Base-by-base conservation (phyloP, 2,113 vertebrate species). In the Chaetodon auriga region DNA sequence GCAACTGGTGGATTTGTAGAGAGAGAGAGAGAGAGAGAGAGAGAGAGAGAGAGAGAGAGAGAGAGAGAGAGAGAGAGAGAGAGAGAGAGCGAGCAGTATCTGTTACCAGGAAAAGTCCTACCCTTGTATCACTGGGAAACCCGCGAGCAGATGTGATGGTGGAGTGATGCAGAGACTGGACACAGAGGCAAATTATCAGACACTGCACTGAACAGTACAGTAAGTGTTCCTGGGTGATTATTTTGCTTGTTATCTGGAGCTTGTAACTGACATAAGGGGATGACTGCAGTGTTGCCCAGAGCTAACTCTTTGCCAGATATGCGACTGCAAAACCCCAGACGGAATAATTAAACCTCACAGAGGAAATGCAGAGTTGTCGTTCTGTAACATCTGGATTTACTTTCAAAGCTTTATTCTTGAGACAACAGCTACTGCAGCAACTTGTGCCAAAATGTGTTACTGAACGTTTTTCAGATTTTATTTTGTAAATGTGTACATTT, bases 111-210 rank as follows among this genome's bases (percentile, higher is more conserved):
- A 83, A 88, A 89, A 92, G 81, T 92, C 84, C 81, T 84, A 41
- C 36, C 10, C 46, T 43, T 68, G 72, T 85, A 57, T 83, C 82
- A 86, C 60, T 30, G 79, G 76, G 82, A 88, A 83, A 86, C 75
- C 78, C 13, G 45, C 23, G 1, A 74, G 80, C 85, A 84, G 87
- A 85, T 84, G 87, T 82, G 81, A 70, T 48, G 84, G 41, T 30
- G 79, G 80, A 84, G 81, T 84, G 87, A 92, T 92, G 85, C 87
- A 83, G 85, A 83, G 78, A n/a, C 78, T 78, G 81, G 83, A 91
- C 66, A 63, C 85, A 64, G 77, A 80, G 25, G 68, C 64, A 77
- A 23, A 74, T 80, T 6, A 68, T 75, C 89, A 66, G 66, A 87
- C 70, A 25, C 75, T 35, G 83, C 76, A 77, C 46, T 90, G 74